Evolutionary conservation across 2,113 vertebrate genomes (phyloP).

Genomic region (Aegotheles bennettii): DNA sequence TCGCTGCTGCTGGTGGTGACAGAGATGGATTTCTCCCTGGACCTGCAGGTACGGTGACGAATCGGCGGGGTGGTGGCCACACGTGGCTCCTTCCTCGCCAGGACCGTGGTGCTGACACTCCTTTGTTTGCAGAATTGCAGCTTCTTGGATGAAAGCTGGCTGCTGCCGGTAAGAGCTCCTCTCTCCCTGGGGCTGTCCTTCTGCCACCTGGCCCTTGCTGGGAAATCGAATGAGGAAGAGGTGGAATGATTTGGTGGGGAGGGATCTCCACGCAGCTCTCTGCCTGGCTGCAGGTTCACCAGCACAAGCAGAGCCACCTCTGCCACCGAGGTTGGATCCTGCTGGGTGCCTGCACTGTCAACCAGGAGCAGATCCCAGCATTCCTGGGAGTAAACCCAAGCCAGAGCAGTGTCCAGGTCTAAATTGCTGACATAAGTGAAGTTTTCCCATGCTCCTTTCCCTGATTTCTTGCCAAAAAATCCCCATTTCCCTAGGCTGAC

Average conservation of each 20-base stretch:
- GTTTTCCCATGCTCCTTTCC: background rate
- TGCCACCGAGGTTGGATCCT: background rate
- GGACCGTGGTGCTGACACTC: background rate
- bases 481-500: background rate
- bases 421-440: background rate
- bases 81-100: fast-evolving
- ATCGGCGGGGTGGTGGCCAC: background rate
- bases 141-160: conserved; percentile 85
- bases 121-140: conserved; percentile 77
- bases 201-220: background rate
- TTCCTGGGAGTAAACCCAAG: background rate
- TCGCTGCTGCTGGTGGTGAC: conserved; percentile 77
- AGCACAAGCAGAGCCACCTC: background rate
- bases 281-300: background rate
- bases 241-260: background rate
- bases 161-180: conserved; percentile 70
- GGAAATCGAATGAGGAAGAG: background rate
- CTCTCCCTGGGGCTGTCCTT: background rate
- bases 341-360: fast-evolving
- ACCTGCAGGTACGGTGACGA: conserved; percentile 72
- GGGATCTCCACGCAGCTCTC: fast-evolving
- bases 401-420: background rate
- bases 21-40: conserved; percentile 79
- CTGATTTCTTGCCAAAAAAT: background rate
- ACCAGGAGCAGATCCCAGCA: background rate